phyloP scores from a whole-genome alignment of 2,797 vertebrate genomes.

The Rousettus madagascariensis region DNA sequence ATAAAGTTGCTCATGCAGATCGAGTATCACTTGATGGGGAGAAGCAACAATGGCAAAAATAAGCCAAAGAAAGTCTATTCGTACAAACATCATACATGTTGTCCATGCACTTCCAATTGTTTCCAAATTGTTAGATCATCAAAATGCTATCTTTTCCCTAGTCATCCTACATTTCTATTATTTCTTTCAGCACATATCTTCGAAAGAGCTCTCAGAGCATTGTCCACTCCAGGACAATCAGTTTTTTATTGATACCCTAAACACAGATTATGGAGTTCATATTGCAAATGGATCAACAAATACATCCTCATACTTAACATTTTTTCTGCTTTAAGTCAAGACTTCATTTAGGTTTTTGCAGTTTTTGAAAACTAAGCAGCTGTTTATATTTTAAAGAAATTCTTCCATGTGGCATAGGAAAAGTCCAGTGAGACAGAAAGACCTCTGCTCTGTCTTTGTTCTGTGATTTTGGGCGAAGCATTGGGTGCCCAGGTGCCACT shows the following conservation, averaged over 20 bases:
- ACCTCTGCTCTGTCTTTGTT: neutral
- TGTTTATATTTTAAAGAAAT: slow-evolving; percentile 20
- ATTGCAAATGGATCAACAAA: neutral
- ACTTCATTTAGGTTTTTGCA: neutral
- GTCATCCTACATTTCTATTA: neutral
- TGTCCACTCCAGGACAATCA: neutral
- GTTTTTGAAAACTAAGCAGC: neutral
- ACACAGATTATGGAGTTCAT: neutral
- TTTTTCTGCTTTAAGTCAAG: slow-evolving; percentile 1
- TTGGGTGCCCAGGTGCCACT: neutral
- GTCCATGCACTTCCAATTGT: neutral
- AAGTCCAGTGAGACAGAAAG: neutral
- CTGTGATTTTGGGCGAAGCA: neutral
- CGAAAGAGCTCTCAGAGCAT: neutral
- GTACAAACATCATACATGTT: neutral
- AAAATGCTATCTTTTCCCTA: neutral
- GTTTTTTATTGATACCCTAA: neutral
- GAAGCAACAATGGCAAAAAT: neutral
- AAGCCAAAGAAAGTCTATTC: neutral
- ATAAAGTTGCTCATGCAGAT: neutral
- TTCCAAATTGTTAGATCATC: slow-evolving; percentile 37
- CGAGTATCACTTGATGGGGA: neutral
- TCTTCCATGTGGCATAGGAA: neutral
- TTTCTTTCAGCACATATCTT: neutral
- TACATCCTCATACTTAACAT: neutral